Conservation (phyloP, 1,140 invertebrate species). For the Venustaconcha ellipsiformis region DNA sequence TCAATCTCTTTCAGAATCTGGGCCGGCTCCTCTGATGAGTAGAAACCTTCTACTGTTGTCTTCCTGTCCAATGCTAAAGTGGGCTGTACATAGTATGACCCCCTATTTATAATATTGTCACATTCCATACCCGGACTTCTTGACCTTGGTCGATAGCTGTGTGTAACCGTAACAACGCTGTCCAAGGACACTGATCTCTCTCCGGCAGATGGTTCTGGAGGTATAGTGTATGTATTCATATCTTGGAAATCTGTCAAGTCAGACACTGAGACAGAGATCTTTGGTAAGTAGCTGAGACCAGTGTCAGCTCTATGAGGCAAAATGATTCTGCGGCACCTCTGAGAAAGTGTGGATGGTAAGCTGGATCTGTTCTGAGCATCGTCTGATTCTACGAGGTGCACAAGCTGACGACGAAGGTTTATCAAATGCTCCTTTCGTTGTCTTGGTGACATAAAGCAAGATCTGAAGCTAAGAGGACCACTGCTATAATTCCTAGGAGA, state of each 20-base stretch:
- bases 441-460: conserved; percentile 28
- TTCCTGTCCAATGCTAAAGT: not conserved
- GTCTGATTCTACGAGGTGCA: conserved; percentile 27
- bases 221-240: no score
- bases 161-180: not conserved
- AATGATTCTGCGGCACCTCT: not conserved
- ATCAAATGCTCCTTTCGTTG: conserved; percentile 34
- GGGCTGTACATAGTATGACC: not conserved
- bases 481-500: conserved; percentile 18
- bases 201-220: no score
- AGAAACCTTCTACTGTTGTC: conserved; percentile 8
- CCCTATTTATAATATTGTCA: not conserved
- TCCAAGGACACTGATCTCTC: no score
- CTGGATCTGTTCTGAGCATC: conserved; percentile 20
- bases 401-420: conserved; percentile 28
- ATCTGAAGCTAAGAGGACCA: not conserved
- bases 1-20: conserved; percentile 22
- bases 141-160: not conserved
- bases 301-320: not conserved
- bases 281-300: conserved; percentile 21
- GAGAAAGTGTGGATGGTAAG: conserved; percentile 3
- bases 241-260: not conserved
- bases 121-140: not conserved
- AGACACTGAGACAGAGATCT: conserved; percentile 7
- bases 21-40: conserved; percentile 13